Percentiles rank a stretch among this genome's conserved stretches.
These are phyloP conservation scores for Philantomba maxwellii DNA, from an alignment of 2,113 vertebrate genomes.

Conservation along the genomic window DNA sequence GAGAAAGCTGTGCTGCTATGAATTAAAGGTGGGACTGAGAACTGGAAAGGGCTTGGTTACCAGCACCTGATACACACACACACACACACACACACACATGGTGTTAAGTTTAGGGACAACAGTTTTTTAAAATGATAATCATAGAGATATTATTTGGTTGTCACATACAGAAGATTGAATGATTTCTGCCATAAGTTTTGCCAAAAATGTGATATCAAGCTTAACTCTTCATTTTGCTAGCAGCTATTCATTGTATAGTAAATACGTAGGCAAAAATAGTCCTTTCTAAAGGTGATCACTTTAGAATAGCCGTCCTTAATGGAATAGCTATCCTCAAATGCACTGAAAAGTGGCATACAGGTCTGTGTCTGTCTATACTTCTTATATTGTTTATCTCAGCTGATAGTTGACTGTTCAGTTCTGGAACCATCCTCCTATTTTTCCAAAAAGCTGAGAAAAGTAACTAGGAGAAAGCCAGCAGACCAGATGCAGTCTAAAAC, in stretches of 20 bases:
- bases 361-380: background rate
- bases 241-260: background rate
- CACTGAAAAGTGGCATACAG: background rate
- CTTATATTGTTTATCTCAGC: background rate
- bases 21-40: background rate
- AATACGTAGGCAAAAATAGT: background rate
- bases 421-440: background rate
- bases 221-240: background rate
- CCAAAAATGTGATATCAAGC: background rate
- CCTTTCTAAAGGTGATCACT: background rate
- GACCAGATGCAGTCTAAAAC: conserved; percentile 48
- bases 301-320: background rate
- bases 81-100: background rate
- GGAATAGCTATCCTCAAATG: background rate
- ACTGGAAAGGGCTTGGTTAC: background rate
- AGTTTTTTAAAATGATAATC: background rate
- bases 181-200: background rate
- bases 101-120: background rate
- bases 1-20: background rate
- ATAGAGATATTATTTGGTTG: background rate
- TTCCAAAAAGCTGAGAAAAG: conserved; percentile 33
- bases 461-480: conserved; percentile 24
- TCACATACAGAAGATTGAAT: background rate
- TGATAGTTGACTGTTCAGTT: background rate
- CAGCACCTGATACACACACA: background rate